These are phyloP conservation scores for Caloenas nicobarica DNA, from an alignment of 2,113 vertebrate species.

Conservation along the genomic window DNA sequence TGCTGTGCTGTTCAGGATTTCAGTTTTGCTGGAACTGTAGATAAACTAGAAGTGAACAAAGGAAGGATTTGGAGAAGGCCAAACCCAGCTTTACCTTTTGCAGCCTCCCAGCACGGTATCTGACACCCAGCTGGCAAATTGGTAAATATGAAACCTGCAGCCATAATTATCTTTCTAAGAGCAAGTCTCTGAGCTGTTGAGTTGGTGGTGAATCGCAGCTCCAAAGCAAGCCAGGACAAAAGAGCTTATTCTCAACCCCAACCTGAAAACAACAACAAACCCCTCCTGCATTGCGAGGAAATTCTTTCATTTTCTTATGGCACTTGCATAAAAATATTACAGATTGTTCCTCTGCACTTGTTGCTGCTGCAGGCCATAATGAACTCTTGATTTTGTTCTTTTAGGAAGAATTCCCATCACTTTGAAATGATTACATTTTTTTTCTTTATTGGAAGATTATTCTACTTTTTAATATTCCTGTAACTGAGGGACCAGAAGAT, in stretches of 20 bases:
- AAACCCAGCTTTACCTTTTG: not conserved
- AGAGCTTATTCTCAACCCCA: not conserved
- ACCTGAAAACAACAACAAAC: not conserved
- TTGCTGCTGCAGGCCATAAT: not conserved
- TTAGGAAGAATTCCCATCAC: not conserved
- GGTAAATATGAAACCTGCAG: not conserved
- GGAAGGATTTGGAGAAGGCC: not conserved
- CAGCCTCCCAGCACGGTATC: not conserved
- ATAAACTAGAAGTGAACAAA: slow-evolving; percentile 15
- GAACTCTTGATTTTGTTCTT: not conserved
- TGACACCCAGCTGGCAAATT: not conserved
- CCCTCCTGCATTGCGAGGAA: not conserved
- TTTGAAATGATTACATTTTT: not conserved
- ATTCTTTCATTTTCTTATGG: not conserved
- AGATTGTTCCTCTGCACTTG: not conserved
- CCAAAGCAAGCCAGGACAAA: not conserved
- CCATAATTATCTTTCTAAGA: not conserved
- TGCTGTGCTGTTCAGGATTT: not conserved
- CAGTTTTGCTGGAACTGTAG: not conserved
- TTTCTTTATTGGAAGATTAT: not conserved
- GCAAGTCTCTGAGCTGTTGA: too few species aligned
- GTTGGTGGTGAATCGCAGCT: not conserved
- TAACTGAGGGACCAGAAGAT: not conserved
- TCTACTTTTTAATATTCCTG: slow-evolving; percentile 1
- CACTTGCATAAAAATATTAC: accelerated